Evolutionary conservation across 2,113 vertebrate species (phyloP), one percentile per base, ranked within the genome.

Genomic region (Electrona antarctica): DNA sequence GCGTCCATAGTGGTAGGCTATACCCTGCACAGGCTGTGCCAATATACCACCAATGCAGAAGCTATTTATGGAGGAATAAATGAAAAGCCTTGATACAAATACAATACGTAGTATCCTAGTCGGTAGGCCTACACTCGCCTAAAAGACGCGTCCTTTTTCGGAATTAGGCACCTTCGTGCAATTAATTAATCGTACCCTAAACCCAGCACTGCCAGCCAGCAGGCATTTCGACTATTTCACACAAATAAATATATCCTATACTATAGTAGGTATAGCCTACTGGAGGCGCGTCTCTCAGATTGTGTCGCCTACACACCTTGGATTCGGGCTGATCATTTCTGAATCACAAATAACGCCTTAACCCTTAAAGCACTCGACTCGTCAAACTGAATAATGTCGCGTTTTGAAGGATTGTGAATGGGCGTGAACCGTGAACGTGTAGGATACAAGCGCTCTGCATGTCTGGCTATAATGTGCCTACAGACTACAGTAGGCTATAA

Each of bases 361-460:
- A 4, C 33, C 33, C 33, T 41, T 6, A 41, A 41, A 54, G 59
- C 59, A 21, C 21, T 21, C n/a, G 69, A 69, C 72, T 73, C 21
- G 15, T 63, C 48, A 58, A 54, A 76, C 11, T 52, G 12, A 41
- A 14, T 60, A 5, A 15, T 65, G 60, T 73, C 71, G 80, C 59
- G 65, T 71, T 8, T 65, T 56, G 49, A 51, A 58, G 73, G 59
- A 72, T 79, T 65, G 55, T 76, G 57, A 78, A 84, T 89, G 88
- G 87, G 89, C 87, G 93, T 91, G 80, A 89, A 77, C 79, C 87
- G 93, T 91, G 80, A 89, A 77, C 79, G 33, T 41, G 5, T 6
- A 41, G 3, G 33, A 21, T 41, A 41, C 33, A 14, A 54, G 64
- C 73, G 58, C 76, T 10, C 67, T 63, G 57, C 21, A 21, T 21